These are phyloP conservation scores for Cosmia trapezina DNA, from an alignment of 2,888 invertebrate genomes.

Conservation along the genomic window DNA sequence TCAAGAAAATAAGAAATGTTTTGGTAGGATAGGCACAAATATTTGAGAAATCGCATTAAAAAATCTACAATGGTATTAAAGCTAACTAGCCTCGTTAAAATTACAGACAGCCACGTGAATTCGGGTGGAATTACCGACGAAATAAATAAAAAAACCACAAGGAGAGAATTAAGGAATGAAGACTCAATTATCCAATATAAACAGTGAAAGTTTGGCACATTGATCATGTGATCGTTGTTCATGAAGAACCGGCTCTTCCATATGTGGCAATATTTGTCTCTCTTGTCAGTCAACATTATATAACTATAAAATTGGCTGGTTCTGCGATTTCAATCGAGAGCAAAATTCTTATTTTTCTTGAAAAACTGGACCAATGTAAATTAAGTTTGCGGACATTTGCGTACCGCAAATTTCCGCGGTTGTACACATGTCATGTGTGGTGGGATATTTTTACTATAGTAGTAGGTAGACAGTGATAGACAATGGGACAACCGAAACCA, in stretches of 20 bases:
- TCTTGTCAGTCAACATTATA: constrained; percentile 4
- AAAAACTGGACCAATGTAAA: background rate
- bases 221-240: background rate
- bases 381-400: too few relatives aligned
- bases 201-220: constrained; percentile 28
- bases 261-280: constrained; percentile 12
- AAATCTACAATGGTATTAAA: background rate
- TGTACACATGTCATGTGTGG: too few relatives aligned
- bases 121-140: background rate
- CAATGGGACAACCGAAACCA: too few relatives aligned
- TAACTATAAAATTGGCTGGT: background rate
- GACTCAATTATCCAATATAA: constrained; percentile 24
- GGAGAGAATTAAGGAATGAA: constrained; percentile 19
- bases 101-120: background rate
- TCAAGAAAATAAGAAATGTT: too few relatives aligned
- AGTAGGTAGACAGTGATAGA: too few relatives aligned
- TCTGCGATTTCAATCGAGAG: constrained; percentile 5
- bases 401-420: too few relatives aligned
- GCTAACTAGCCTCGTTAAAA: background rate
- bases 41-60: background rate
- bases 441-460: too few relatives aligned
- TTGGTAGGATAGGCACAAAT: background rate
- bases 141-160: constrained; percentile 12
- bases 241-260: background rate
- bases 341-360: background rate